Evolutionary conservation across 1,140 invertebrate species (phyloP).

Genomic region (Hormaphis cornu): DNA sequence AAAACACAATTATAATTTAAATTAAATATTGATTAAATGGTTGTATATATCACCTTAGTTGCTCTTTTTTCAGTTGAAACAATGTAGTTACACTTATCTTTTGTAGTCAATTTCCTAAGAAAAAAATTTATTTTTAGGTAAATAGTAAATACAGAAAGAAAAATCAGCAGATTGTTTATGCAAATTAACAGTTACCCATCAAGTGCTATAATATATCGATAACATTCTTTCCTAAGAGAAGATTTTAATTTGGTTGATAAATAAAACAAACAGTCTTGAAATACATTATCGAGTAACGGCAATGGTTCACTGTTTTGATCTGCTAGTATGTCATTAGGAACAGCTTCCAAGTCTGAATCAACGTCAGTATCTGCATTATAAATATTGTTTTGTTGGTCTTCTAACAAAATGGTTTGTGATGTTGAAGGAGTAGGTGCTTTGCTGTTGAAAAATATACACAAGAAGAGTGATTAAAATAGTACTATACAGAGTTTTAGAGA

Average conservation of each 20-base stretch:
- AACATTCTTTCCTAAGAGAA: constrained; percentile 15
- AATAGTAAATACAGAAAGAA: neutral
- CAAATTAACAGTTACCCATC: constrained; percentile 33
- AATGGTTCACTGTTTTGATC: constrained; percentile 1
- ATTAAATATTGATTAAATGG: neutral
- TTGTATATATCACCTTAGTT: constrained; percentile 2
- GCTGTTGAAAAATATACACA: neutral
- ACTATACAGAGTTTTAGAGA: neutral
- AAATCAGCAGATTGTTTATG: neutral
- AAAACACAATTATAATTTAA: neutral
- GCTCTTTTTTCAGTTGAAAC: constrained; percentile 13
- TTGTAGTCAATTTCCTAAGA: neutral
- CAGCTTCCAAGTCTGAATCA: constrained; percentile 32
- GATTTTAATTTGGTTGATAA: constrained; percentile 23
- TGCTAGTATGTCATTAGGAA: neutral
- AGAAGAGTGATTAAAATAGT: neutral
- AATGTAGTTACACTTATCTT: constrained; percentile 24
- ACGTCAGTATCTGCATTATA: constrained; percentile 34
- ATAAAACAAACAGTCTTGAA: constrained; percentile 30
- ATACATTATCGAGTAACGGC: constrained; percentile 31
- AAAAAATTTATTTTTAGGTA: neutral
- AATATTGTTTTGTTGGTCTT: neutral
- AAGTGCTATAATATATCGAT: constrained; percentile 36
- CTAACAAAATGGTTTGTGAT: neutral
- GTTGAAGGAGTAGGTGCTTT: neutral